Percentiles rank a stretch among this genome's conserved stretches.
These are phyloP conservation scores for Myiotriccus ornatus DNA, from an alignment of 2,797 vertebrate genomes.

Conservation along the genomic window DNA sequence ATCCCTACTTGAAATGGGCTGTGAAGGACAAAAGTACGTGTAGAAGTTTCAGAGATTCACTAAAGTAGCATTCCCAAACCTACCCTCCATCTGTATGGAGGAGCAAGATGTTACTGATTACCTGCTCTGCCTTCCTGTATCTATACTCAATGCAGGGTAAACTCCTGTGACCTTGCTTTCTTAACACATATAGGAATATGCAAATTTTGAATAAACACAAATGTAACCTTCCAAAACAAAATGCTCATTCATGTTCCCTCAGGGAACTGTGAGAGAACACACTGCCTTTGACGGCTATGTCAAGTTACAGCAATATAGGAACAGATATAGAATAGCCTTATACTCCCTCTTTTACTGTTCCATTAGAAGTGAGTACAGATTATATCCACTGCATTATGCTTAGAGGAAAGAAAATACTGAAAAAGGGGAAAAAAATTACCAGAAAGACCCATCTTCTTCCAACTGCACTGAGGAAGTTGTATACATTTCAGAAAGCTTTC, in stretches of 20 bases:
- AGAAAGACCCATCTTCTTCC: not conserved
- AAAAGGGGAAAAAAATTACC: not conserved
- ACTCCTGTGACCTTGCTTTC: not conserved
- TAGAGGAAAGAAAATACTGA: not conserved
- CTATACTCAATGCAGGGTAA: not conserved
- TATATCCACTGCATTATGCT: not conserved
- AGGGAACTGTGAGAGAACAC: not conserved
- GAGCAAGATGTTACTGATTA: not conserved
- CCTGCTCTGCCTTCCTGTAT: not conserved
- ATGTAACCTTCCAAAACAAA: not conserved
- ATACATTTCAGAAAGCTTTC: not conserved
- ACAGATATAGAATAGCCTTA: fast-evolving
- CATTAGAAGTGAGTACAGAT: not conserved
- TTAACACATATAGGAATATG: not conserved
- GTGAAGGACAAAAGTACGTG: not conserved
- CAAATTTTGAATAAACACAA: constrained; percentile 11
- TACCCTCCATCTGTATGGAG: not conserved
- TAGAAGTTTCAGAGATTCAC: not conserved
- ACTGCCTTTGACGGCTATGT: not conserved
- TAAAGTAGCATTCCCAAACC: not conserved
- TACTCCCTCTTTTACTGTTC: not conserved
- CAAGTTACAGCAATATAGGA: not conserved
- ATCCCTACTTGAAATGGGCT: not conserved
- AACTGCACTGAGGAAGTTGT: not conserved
- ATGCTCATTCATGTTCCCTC: not conserved